Conservation (phyloP, 2,797 vertebrate genomes). For the Pempheris klunzingeri region DNA sequence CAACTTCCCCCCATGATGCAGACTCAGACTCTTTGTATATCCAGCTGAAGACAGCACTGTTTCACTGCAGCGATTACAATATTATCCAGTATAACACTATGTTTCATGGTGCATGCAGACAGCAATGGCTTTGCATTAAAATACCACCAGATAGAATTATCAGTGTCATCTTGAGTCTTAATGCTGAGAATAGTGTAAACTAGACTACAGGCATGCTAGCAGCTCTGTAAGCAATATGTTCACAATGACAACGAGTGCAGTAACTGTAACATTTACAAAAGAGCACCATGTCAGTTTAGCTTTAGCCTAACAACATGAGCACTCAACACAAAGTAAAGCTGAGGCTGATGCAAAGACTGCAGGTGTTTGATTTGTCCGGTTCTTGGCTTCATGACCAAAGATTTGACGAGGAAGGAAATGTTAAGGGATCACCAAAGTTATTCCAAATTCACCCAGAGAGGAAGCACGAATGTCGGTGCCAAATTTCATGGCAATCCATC, state of each 20-base stretch:
- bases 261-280: too few relatives aligned
- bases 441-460: neutral
- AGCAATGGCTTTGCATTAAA: neutral
- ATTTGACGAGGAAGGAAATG: too few relatives aligned
- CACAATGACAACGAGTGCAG: neutral
- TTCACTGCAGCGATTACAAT: too few relatives aligned
- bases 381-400: too few relatives aligned
- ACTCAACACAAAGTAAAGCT: neutral
- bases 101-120: too few relatives aligned
- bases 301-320: too few relatives aligned
- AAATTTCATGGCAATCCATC: neutral
- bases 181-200: neutral
- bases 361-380: too few relatives aligned
- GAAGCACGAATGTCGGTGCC: neutral
- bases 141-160: neutral
- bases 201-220: neutral
- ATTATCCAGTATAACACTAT: too few relatives aligned
- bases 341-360: neutral
- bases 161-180: neutral
- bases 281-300: too few relatives aligned
- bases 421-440: neutral
- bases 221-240: neutral
- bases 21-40: too few relatives aligned
- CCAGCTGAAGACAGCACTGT: too few relatives aligned
- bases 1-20: too few relatives aligned